These are phyloP conservation scores for Limnephilus rhombicus DNA, from an alignment of 2,888 invertebrate genomes.

Conservation along the genomic window DNA sequence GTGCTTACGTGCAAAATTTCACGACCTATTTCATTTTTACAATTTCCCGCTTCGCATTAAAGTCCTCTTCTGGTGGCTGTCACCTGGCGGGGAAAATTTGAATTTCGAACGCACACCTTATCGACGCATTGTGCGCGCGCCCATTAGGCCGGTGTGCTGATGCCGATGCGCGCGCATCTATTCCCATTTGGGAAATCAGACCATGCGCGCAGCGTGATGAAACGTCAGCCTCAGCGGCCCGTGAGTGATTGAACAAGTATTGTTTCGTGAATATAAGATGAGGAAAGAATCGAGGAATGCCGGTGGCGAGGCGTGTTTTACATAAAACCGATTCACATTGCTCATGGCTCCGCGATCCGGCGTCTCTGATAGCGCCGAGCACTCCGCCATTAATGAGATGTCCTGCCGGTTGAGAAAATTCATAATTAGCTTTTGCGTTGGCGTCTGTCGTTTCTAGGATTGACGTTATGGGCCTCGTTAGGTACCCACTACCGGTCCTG, in stretches of 20 bases:
- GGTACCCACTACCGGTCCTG: neutral
- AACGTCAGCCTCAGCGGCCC: conserved; percentile 61
- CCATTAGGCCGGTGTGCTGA: conserved; percentile 45
- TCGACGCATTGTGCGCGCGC: conserved; percentile 53
- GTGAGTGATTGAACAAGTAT: conserved; percentile 66
- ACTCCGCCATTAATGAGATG: conserved; percentile 39
- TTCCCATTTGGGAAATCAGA: conserved; percentile 44
- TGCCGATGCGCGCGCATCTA: conserved; percentile 47
- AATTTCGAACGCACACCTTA: conserved; percentile 52
- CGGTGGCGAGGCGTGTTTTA: conserved; percentile 59
- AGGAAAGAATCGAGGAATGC: conserved; percentile 60
- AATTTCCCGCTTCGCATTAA: neutral
- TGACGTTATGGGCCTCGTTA: conserved; percentile 34
- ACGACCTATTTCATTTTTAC: neutral
- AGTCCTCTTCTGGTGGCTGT: neutral
- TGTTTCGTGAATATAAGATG: conserved; percentile 65
- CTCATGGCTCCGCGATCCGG: conserved; percentile 39
- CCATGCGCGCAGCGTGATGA: conserved; percentile 55
- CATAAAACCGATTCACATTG: conserved; percentile 60
- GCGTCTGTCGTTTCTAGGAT: conserved; percentile 37
- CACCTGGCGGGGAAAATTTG: conserved; percentile 45
- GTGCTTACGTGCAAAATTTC: neutral
- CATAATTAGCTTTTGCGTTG: conserved; percentile 41
- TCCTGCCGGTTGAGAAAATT: conserved; percentile 43
- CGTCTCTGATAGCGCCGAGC: conserved; percentile 32